These are phyloP conservation scores for Catocala nupta DNA, from an alignment of 2,888 invertebrate genomes.

Conservation along the genomic window DNA sequence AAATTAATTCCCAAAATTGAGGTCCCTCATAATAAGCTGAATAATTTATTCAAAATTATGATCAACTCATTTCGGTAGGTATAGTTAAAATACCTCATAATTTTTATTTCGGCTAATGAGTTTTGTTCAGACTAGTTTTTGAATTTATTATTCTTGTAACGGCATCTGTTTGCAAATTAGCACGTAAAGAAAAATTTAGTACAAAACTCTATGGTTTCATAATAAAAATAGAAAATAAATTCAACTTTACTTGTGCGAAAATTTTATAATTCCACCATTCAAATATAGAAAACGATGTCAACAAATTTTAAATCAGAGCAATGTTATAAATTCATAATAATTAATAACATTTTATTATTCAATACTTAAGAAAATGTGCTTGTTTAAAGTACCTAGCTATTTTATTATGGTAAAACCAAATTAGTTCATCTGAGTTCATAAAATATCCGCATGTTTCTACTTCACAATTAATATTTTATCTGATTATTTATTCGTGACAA, in stretches of 20 bases:
- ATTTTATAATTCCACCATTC: neutral
- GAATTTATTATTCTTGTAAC: constrained; percentile 21
- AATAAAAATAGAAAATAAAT: constrained; percentile 5
- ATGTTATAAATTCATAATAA: constrained; percentile 37
- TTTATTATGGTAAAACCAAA: constrained; percentile 27
- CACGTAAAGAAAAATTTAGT: constrained; percentile 7
- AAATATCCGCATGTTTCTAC: constrained; percentile 43
- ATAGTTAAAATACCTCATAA: constrained; percentile 15
- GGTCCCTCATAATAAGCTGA: constrained; percentile 36
- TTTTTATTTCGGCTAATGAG: constrained; percentile 21
- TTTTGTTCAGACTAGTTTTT: constrained; percentile 19
- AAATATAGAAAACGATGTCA: neutral
- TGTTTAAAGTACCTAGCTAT: constrained; percentile 3
- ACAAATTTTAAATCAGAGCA: constrained; percentile 18
- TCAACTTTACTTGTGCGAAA: constrained; percentile 6
- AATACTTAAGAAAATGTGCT: constrained; percentile 54
- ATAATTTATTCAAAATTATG: constrained; percentile 57
- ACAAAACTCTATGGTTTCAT: constrained; percentile 4
- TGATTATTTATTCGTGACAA: constrained; percentile 1
- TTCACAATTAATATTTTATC: constrained; percentile 6
- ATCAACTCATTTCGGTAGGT: constrained; percentile 40
- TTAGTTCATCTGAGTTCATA: constrained; percentile 24
- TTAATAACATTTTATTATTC: constrained; percentile 52
- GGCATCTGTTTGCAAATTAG: constrained; percentile 25
- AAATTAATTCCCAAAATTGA: constrained; percentile 13